phyloP scores from a whole-genome alignment of 1,140 invertebrate species.

The Diorhabda carinulata region DNA sequence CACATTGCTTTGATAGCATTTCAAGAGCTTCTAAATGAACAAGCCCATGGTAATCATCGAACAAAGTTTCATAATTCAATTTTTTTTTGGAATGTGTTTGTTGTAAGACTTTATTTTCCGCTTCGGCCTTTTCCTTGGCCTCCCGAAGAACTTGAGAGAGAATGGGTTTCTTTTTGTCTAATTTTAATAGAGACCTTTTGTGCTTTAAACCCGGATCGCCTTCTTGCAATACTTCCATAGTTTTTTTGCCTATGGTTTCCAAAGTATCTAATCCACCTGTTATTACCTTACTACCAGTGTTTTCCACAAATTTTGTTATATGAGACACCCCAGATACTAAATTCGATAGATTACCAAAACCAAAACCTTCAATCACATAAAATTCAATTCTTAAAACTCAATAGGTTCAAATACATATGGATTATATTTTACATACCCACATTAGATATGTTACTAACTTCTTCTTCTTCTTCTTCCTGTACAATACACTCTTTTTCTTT shows the following conservation, averaged over 20 bases:
- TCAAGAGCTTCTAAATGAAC: constrained; percentile 86
- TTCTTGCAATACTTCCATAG: constrained; percentile 87
- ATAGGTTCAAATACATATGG: constrained; percentile 7
- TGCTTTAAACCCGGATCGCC: constrained; percentile 83
- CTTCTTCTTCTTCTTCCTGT: constrained; percentile 20
- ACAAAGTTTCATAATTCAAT: constrained; percentile 75
- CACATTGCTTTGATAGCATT: constrained; percentile 81
- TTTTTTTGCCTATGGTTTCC: constrained; percentile 89
- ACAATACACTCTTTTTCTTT: constrained; percentile 38
- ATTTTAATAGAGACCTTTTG: constrained; percentile 70
- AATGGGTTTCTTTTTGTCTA: constrained; percentile 56
- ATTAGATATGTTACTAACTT: background rate
- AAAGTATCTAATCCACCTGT: constrained; percentile 81
- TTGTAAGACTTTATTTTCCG: constrained; percentile 61
- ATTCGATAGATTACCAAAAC: constrained; percentile 61
- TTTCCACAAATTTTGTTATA: constrained; percentile 66
- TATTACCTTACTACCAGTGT: constrained; percentile 67
- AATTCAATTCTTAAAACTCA: too few relatives aligned
- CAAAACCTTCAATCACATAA: constrained; percentile 47
- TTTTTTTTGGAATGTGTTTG: constrained; percentile 57
- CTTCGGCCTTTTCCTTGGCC: constrained; percentile 75
- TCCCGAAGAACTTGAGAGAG: constrained; percentile 72
- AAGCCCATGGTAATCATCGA: constrained; percentile 85
- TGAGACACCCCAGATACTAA: constrained; percentile 63
- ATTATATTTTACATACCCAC: constrained; percentile 10